These are phyloP conservation scores for Phenganax stokvisi DNA, from an alignment of 92 coral and sea anemone species.

Conservation along the genomic window DNA sequence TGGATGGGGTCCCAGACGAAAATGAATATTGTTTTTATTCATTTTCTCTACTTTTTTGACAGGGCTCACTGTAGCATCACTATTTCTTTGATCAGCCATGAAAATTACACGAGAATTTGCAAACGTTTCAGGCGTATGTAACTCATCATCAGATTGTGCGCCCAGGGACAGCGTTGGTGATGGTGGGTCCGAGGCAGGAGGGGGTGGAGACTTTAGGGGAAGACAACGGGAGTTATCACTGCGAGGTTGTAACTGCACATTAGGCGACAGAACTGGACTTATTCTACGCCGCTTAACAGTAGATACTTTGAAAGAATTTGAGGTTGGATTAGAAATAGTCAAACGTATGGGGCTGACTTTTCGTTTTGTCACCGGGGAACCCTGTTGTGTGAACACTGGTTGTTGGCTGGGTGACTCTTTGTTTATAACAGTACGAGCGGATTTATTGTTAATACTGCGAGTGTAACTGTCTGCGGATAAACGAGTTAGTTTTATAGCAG, in stretches of 20 bases:
- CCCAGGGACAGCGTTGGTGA: conserved; percentile 34
- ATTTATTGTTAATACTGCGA: neutral
- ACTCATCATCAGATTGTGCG: conserved; percentile 22
- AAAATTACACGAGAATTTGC: conserved; percentile 7
- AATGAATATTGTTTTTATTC: neutral
- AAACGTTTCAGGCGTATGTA: neutral
- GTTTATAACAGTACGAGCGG: neutral
- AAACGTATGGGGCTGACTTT: neutral
- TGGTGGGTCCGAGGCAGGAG: neutral
- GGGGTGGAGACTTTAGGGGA: neutral
- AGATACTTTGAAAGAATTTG: neutral
- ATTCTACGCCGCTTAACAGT: conserved; percentile 17
- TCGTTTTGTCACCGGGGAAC: neutral
- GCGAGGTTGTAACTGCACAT: neutral
- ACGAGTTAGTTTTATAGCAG: conserved; percentile 13
- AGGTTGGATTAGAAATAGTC: neutral
- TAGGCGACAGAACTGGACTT: conserved; percentile 17
- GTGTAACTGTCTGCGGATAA: neutral
- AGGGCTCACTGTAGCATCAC: neutral
- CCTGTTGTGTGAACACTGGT: neutral
- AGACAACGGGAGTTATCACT: neutral
- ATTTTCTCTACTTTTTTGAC: neutral
- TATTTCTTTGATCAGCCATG: neutral
- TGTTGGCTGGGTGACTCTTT: neutral
- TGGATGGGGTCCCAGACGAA: neutral